These are phyloP conservation scores for Cololabis saira DNA, from an alignment of 2,113 vertebrate genomes.

Conservation along the genomic window DNA sequence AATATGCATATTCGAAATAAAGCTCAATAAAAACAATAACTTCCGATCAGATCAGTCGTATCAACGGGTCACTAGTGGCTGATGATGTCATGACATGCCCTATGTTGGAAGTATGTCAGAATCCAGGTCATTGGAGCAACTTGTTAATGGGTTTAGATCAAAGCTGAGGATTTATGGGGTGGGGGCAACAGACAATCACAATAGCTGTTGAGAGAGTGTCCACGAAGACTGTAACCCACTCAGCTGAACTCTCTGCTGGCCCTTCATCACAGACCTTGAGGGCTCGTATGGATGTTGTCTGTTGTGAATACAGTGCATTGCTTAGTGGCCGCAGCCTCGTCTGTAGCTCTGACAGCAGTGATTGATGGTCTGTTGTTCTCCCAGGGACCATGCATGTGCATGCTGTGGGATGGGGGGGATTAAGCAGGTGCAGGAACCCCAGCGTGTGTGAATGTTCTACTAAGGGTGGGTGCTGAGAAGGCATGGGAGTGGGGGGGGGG, in stretches of 20 bases:
- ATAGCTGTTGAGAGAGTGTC: neutral
- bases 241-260: constrained; percentile 5
- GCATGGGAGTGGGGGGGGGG: neutral
- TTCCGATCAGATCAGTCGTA: too few relatives aligned
- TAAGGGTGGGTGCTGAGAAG: constrained; percentile 9
- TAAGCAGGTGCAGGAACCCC: constrained; percentile 58
- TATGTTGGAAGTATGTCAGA: constrained; percentile 44
- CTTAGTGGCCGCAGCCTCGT: constrained; percentile 18
- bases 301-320: constrained; percentile 38
- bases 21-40: too few relatives aligned
- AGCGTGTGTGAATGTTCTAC: neutral
- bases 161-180: neutral
- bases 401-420: constrained; percentile 18
- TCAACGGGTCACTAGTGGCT: neutral
- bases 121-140: constrained; percentile 8
- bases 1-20: too few relatives aligned
- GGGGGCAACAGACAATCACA: neutral
- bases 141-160: neutral
- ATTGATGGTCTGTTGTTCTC: constrained; percentile 54
- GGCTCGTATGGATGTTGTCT: neutral
- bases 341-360: constrained; percentile 44
- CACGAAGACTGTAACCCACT: constrained; percentile 4
- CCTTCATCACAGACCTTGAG: constrained; percentile 8
- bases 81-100: constrained; percentile 22
- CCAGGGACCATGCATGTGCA: constrained; percentile 1